Conservation (phyloP, 2,113 vertebrate species). For the Fulica atra region DNA sequence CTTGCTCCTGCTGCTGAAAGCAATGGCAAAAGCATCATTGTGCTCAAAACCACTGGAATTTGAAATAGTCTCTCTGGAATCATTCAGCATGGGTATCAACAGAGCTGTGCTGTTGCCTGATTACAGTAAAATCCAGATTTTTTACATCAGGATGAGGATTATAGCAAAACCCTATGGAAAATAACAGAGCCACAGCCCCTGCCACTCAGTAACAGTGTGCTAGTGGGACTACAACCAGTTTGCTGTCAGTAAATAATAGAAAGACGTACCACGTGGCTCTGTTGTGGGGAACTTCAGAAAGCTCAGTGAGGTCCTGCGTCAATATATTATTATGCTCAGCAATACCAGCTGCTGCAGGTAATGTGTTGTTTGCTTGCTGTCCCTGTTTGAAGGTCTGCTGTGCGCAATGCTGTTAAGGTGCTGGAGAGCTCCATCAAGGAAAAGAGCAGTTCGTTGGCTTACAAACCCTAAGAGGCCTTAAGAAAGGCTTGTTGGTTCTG, state of each 20-base stretch:
- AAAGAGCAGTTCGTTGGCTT: neutral
- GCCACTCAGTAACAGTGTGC: neutral
- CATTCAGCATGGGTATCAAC: neutral
- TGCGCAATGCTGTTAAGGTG: neutral
- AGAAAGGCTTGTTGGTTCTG: neutral
- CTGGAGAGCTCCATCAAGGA: neutral
- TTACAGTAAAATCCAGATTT: neutral
- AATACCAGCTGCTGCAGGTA: neutral
- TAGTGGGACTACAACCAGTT: neutral
- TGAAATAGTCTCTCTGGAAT: neutral
- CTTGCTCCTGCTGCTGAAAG: neutral
- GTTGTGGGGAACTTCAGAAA: neutral
- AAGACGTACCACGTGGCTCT: neutral
- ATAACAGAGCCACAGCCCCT: neutral
- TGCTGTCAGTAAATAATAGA: slow-evolving; percentile 1
- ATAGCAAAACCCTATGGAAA: neutral
- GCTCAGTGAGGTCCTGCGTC: slow-evolving; percentile 22
- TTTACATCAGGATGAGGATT: neutral
- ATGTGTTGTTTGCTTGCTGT: neutral
- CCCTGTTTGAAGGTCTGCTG: neutral
- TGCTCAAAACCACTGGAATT: neutral
- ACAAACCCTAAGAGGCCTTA: neutral
- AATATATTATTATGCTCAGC: slow-evolving; percentile 15
- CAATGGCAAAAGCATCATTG: neutral
- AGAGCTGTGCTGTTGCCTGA: neutral